Percentiles rank a stretch among this genome's conserved stretches.
phyloP scores from a whole-genome alignment of 1,140 invertebrate species.

The Drosophila rufa region DNA sequence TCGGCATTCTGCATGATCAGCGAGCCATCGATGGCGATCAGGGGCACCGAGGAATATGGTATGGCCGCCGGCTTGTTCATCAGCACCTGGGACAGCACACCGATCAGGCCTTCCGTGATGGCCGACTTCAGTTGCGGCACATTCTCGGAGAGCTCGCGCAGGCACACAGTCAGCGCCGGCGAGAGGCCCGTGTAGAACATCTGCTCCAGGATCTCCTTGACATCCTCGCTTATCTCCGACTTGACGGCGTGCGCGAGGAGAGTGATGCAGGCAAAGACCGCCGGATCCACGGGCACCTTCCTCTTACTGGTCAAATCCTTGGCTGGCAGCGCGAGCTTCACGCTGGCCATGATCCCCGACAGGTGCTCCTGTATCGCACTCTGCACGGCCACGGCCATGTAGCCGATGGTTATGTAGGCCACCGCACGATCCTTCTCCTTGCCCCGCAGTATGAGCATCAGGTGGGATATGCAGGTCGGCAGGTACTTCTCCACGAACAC shows the following conservation, averaged over 20 bases:
- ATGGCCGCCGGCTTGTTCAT: slow-evolving; percentile 95
- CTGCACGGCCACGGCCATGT: slow-evolving; percentile 96
- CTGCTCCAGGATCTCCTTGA: slow-evolving; percentile 94
- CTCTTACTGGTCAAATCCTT: slow-evolving; percentile 91
- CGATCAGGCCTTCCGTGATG: slow-evolving; percentile 96
- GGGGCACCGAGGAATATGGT: slow-evolving; percentile 58
- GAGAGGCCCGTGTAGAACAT: slow-evolving; percentile 97
- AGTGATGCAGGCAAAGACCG: slow-evolving; percentile 98
- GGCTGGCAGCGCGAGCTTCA: slow-evolving; percentile 92
- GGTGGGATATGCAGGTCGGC: slow-evolving; percentile 91
- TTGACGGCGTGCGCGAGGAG: slow-evolving; percentile 95
- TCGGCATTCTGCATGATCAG: slow-evolving; percentile 86
- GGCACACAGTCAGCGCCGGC: slow-evolving; percentile 94
- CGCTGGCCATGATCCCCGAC: slow-evolving; percentile 94
- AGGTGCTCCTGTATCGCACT: slow-evolving; percentile 93
- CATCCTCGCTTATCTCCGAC: slow-evolving; percentile 90
- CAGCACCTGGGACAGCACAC: slow-evolving; percentile 94
- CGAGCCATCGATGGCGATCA: slow-evolving; percentile 62
- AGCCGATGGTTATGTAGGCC: slow-evolving; percentile 95
- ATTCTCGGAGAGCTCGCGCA: slow-evolving; percentile 95
- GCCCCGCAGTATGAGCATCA: slow-evolving; percentile 91
- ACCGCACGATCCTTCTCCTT: slow-evolving; percentile 93
- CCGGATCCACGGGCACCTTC: slow-evolving; percentile 91
- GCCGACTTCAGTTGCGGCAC: slow-evolving; percentile 95
- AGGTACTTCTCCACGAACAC: slow-evolving; percentile 93